Evolutionary conservation across 2,113 vertebrate species (phyloP).

Genomic region (Dasyurus viverrinus): DNA sequence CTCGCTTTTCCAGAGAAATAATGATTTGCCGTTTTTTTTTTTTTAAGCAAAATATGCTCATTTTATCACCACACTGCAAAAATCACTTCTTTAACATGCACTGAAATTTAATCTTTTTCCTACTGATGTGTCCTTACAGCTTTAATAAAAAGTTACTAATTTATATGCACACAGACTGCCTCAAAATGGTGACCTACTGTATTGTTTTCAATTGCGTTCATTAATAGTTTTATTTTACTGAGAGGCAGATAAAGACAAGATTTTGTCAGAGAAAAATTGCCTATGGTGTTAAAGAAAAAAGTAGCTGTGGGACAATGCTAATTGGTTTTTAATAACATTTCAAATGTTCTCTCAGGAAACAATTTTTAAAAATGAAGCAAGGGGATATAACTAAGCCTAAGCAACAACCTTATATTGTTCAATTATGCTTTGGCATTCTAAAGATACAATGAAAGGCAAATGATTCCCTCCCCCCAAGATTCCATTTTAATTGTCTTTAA

Average conservation of each 20-base stretch:
- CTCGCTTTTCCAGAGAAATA: constrained; percentile 54
- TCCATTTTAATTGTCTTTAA: constrained; percentile 29
- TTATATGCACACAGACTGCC: constrained; percentile 31
- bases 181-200: constrained; percentile 5
- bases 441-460: constrained; percentile 34
- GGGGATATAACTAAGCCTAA: constrained; percentile 61
- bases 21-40: constrained; percentile 29
- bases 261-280: constrained; percentile 35
- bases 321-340: constrained; percentile 47
- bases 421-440: constrained; percentile 34
- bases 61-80: constrained; percentile 42
- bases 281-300: constrained; percentile 34
- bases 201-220: constrained; percentile 25
- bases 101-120: constrained; percentile 28
- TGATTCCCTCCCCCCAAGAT: not conserved
- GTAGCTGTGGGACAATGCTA: constrained; percentile 41
- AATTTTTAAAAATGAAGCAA: constrained; percentile 42
- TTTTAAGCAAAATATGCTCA: constrained; percentile 46
- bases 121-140: constrained; percentile 18
- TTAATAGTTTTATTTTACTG: constrained; percentile 56
- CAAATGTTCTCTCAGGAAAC: not conserved
- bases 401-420: constrained; percentile 21
- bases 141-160: constrained; percentile 34
- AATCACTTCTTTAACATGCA: constrained; percentile 49
- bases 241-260: constrained; percentile 19